phyloP scores from a whole-genome alignment of 1,140 invertebrate genomes.

The Ylistrum balloti region DNA sequence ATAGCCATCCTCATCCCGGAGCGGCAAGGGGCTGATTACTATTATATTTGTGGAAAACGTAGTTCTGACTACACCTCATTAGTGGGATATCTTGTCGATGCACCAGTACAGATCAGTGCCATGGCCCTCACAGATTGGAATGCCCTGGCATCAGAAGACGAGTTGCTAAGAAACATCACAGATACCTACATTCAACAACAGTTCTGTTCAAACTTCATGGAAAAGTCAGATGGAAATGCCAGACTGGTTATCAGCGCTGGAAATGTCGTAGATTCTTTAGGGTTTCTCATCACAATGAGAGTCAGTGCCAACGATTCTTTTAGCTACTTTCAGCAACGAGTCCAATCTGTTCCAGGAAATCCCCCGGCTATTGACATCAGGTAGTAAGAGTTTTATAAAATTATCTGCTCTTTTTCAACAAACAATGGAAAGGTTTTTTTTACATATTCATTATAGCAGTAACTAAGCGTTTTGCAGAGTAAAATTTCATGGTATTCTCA shows the following conservation, averaged over 20 bases:
- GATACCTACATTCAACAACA: neutral
- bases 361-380: neutral
- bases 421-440: too few species aligned
- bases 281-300: constrained; percentile 48
- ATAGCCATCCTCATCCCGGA: neutral
- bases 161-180: neutral
- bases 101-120: neutral
- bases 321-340: constrained; percentile 44
- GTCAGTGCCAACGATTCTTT: constrained; percentile 33
- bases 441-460: too few species aligned
- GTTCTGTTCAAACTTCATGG: constrained; percentile 36
- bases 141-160: neutral
- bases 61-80: neutral
- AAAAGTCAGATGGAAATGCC: constrained; percentile 10
- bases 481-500: too few species aligned
- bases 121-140: neutral
- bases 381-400: too few species aligned
- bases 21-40: neutral
- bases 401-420: too few species aligned
- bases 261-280: neutral
- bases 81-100: neutral
- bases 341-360: constrained; percentile 21
- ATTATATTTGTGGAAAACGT: neutral
- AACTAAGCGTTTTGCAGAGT: too few species aligned
- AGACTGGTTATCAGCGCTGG: neutral